Evolutionary conservation across 2,888 invertebrate genomes (phyloP).

Genomic region (Hyposoter dolosus): DNA sequence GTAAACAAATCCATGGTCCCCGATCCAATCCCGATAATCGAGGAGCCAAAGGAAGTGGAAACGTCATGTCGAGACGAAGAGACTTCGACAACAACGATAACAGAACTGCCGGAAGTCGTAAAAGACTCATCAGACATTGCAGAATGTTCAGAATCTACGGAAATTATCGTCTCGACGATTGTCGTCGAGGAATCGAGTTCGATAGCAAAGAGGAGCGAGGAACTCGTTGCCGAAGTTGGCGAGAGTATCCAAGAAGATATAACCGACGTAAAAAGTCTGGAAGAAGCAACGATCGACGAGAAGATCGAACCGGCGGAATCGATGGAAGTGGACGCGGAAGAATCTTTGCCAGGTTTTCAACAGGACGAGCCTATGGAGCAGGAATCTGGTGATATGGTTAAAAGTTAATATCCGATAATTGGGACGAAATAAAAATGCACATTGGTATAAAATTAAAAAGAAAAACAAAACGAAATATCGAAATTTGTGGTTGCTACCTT

Average conservation of each 20-base stretch:
- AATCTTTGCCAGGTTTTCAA: conserved; percentile 74
- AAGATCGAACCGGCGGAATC: conserved; percentile 74
- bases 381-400: conserved; percentile 78
- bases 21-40: conserved; percentile 80
- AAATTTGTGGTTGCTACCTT: conserved; percentile 47
- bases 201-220: conserved; percentile 22
- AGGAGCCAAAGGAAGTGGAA: conserved; percentile 77
- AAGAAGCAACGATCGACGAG: conserved; percentile 29
- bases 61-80: conserved; percentile 13
- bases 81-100: conserved; percentile 36
- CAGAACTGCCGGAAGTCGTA: conserved; percentile 69
- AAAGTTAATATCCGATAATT: conserved; percentile 77
- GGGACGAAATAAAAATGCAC: conserved; percentile 59
- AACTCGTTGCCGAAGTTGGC: conserved; percentile 37
- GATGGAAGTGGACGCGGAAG: conserved; percentile 82
- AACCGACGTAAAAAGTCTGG: conserved; percentile 49
- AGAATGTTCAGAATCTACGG: conserved; percentile 67
- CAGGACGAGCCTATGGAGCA: conserved; percentile 83
- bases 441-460: conserved; percentile 18
- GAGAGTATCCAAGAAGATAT: conserved; percentile 56
- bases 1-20: conserved; percentile 76
- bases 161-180: conserved; percentile 22
- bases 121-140: conserved; percentile 64
- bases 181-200: conserved; percentile 22
- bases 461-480: conserved; percentile 19